Evolutionary conservation across 2,797 vertebrate genomes (phyloP), one percentile per base, ranked within the genome.

Genomic region (Ispidina lecontei): DNA sequence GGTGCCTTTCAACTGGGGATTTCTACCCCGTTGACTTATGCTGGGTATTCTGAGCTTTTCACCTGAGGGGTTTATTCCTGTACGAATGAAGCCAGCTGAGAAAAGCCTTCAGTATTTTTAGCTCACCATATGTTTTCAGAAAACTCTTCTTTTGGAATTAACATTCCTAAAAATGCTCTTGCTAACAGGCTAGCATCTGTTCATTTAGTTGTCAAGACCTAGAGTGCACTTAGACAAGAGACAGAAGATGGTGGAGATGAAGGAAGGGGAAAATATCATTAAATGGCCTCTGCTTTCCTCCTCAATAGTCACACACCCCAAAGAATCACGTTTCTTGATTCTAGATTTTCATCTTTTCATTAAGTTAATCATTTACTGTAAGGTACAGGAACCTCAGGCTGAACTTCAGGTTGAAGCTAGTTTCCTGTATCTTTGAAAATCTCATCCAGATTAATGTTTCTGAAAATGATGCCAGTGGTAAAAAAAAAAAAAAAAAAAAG

Each of bases 191-290:
- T 92, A 64, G 68, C 72, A 63, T 94, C 55, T 93, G 64, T 89
- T 91, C 81, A 93, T 89, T 95, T 94, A 77, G 58, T 92, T 94
- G 46, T 68, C 90, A 59, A 89, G 81, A 86, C 63, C 86, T 87
- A 20, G 70, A 75, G 37, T 72, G 56, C 7, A 35, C 39, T 92
- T 90, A 89, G n/a, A 76, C 25, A 75, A 85, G 31, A 83, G 31
- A 44, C n/a, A 80, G 78, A 93, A 83, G 89, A 71, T 46, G 51
- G 25, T 80, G 14, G 55, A 81, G 52, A 87, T 67, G 41, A 84
- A 25, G 37, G 73, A 91, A 93, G 44, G 29, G 78, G 73, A 70
- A 75, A 69, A 75, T 65, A 58, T 47, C 80, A 90, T 82, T 77
- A 85, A 94, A 81, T 84, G 73, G 82, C 88, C 86, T 84, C 74